Evolutionary conservation across 1,140 invertebrate species (phyloP).

Genomic region (Bombyx mori): DNA sequence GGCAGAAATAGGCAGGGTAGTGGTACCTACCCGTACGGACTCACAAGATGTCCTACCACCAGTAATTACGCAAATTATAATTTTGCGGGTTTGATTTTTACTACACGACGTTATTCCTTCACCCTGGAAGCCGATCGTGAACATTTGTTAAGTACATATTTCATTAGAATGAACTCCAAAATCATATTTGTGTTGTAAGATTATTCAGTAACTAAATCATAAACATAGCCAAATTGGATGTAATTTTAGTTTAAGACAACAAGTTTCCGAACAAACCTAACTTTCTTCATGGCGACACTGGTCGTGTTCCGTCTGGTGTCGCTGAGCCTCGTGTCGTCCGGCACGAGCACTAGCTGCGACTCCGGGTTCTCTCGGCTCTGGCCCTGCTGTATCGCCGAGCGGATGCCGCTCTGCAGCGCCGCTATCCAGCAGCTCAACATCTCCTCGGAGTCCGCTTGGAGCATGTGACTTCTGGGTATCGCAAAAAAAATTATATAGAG

Average conservation of each 20-base stretch:
- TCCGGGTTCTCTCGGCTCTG: constrained; percentile 49
- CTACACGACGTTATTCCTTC: too few species aligned
- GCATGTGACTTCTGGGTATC: constrained; percentile 87
- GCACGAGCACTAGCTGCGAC: constrained; percentile 43
- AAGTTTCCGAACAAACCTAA: constrained; percentile 28
- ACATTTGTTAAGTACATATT: too few species aligned
- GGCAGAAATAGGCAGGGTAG: too few species aligned
- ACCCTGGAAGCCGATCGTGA: too few species aligned
- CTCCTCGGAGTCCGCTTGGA: constrained; percentile 96
- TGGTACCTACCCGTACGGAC: too few species aligned
- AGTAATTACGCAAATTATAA: too few species aligned
- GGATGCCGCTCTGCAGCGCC: constrained; percentile 90
- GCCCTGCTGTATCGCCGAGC: constrained; percentile 81
- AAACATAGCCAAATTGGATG: too few species aligned
- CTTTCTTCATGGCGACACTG: constrained; percentile 47
- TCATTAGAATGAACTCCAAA: too few species aligned
- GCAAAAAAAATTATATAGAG: constrained; percentile 1
- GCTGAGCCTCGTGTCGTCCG: constrained; percentile 25
- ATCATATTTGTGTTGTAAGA: too few species aligned
- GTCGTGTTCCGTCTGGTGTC: constrained; percentile 22
- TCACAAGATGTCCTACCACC: too few species aligned
- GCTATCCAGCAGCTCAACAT: constrained; percentile 90
- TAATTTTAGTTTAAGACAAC: neutral
- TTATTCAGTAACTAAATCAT: too few species aligned
- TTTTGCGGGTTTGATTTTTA: too few species aligned